These are phyloP conservation scores for Trachops cirrhosus DNA, from an alignment of 2,797 vertebrate species.

Conservation along the genomic window DNA sequence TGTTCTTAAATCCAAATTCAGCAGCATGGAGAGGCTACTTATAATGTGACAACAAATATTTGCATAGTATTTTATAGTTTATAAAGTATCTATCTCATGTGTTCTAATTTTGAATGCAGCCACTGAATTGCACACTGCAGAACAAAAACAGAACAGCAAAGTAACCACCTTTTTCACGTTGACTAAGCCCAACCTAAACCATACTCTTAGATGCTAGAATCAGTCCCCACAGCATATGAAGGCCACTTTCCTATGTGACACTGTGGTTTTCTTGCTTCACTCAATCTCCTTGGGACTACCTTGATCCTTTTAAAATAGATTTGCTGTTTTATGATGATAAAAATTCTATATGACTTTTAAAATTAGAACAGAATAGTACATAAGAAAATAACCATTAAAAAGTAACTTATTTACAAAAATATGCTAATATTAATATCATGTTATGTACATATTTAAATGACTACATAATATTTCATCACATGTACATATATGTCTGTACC, in stretches of 20 bases:
- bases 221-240: not conserved
- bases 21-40: not conserved
- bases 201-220: not conserved
- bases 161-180: not conserved
- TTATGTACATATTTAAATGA: not conserved
- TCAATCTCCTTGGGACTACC: not conserved
- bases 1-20: not conserved
- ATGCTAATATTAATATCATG: not conserved
- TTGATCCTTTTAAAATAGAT: conserved; percentile 5
- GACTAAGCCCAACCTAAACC: not conserved
- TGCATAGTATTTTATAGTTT: not conserved
- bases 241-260: not conserved
- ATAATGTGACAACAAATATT: not conserved
- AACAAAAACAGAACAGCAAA: not conserved
- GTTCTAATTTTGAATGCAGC: not conserved
- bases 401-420: not conserved
- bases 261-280: not conserved
- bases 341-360: not conserved
- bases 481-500: not conserved
- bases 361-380: not conserved
- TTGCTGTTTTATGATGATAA: not conserved
- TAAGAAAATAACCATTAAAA: conserved; percentile 4
- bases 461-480: not conserved
- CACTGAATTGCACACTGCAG: not conserved
- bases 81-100: not conserved